Conservation (phyloP, 2,113 vertebrate genomes). For the Lynx canadensis region DNA sequence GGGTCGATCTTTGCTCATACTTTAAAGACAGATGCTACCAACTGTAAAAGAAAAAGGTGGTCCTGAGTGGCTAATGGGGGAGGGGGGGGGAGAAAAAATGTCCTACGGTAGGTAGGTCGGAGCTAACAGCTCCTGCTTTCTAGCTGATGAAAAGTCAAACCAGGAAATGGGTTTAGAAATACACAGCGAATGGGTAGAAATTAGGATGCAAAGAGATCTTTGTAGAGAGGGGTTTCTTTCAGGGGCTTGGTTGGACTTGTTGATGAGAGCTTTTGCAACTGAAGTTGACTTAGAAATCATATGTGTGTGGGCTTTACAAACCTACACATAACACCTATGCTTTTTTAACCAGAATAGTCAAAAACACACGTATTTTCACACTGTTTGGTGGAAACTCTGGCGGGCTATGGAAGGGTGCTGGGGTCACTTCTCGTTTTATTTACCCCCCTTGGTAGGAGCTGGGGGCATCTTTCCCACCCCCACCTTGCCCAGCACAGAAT, state of each 20-base stretch:
- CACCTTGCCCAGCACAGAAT: not conserved
- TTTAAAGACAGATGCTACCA: not conserved
- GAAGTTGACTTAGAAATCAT: conserved; percentile 49
- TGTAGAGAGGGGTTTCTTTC: conserved; percentile 27
- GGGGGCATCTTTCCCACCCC: not conserved
- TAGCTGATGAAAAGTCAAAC: not conserved
- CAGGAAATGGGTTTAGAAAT: not conserved
- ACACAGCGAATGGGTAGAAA: not conserved
- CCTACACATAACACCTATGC: conserved; percentile 17
- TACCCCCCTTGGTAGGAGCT: not conserved
- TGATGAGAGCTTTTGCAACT: conserved; percentile 25
- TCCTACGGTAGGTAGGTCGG: not conserved
- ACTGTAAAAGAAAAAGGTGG: not conserved
- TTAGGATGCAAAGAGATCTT: conserved; percentile 18
- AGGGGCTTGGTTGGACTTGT: not conserved
- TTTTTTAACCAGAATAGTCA: conserved; percentile 31
- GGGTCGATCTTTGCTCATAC: not conserved
- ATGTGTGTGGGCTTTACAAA: not conserved
- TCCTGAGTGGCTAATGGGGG: not conserved
- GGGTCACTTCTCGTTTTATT: not conserved
- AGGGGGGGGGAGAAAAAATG: not conserved
- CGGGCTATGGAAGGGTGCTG: not conserved
- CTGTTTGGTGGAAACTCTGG: conserved; percentile 37
- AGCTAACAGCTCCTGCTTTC: not conserved
- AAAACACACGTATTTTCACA: conserved; percentile 19